Percentiles rank a stretch among this genome's conserved stretches.
Conservation (phyloP, 2,113 vertebrate species). For the Myxocyprinus asiaticus region DNA sequence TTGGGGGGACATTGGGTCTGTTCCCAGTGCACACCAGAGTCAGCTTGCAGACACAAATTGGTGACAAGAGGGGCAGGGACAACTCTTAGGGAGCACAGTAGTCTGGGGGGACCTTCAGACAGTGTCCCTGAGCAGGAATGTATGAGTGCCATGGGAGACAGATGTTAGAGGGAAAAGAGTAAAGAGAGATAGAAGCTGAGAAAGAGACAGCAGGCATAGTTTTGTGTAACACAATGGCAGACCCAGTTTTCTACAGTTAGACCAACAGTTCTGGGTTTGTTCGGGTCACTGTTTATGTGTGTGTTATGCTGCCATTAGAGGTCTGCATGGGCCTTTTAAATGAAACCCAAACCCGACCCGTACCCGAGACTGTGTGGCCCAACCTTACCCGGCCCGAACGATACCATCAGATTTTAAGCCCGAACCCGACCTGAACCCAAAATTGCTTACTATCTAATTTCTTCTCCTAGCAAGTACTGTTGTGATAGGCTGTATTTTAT, state of each 20-base stretch:
- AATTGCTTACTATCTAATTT: too few species aligned
- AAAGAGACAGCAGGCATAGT: not conserved
- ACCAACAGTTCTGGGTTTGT: not conserved
- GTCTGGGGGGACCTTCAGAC: conserved; percentile 24
- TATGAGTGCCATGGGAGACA: conserved; percentile 39
- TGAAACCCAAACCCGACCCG: too few species aligned
- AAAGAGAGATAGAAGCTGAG: conserved; percentile 1
- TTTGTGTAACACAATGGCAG: not conserved
- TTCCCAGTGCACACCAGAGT: conserved; percentile 22
- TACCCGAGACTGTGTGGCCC: too few species aligned
- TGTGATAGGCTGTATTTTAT: too few species aligned
- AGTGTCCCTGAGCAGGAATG: conserved; percentile 30
- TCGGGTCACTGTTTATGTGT: not conserved
- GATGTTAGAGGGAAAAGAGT: conserved; percentile 8
- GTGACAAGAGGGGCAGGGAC: conserved; percentile 13
- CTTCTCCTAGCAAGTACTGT: too few species aligned
- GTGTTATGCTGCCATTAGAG: not conserved
- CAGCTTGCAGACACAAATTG: conserved; percentile 45
- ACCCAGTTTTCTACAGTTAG: conserved; percentile 24
- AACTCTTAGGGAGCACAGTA: conserved; percentile 1
- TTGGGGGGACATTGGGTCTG: conserved; percentile 8
- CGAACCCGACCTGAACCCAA: too few species aligned
- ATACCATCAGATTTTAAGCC: too few species aligned
- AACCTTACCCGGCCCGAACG: too few species aligned
- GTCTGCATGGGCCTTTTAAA: too few species aligned